Base-by-base conservation (phyloP, 2,113 vertebrate genomes). In the Proterorhinus semilunaris region DNA sequence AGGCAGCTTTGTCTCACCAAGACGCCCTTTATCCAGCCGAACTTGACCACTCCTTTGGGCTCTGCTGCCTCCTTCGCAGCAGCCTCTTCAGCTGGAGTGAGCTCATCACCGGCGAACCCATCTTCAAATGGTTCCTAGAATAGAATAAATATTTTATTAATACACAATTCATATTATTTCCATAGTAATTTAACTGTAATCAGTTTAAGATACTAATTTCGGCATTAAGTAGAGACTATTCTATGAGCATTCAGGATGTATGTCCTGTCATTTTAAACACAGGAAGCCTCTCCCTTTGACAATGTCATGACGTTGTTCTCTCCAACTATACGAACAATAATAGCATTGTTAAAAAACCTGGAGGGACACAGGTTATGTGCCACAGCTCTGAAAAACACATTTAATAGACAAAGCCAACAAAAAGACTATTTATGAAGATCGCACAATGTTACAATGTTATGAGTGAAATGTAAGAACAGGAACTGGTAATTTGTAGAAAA, bases 1-100 rank as follows among this genome's bases (percentile, higher is more conserved):
- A 50, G n/a, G 1, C 5, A 4, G 51, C 54, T 1, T 7, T 6
- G 6, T 87, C 95, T 93, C 86, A 99, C 98, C 94, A 99, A 83
- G 16, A 99, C 98, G 47, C 98, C 98, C 86, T 99, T 99, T 61
- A 99, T 94, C 98, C 98, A 99, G 46, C 98, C 98, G 62, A 99
- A 99, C 77, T 99, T 99, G 62, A 98, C 95, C 17, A 96, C 94
- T 0, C 98, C 98, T 94, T 98, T 98, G 69, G 94, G 92, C 8
- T 99, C 96, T 0, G 92, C 87, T 6, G 92, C 77, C 0, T 98
- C 96, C 10, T 96, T 93, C 7, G 93, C 92, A 21, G 94, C 91
- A 17, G 94, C 93, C 77, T 98, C 96, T 52, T 96, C 96, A 5
- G 95, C 94, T 48, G 97, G 95, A 10, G 95, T 95, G 53, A 96